Evolutionary conservation across 2,797 vertebrate species (phyloP), one percentile per base, ranked within the genome.

Genomic region (Poecilia wingei): DNA sequence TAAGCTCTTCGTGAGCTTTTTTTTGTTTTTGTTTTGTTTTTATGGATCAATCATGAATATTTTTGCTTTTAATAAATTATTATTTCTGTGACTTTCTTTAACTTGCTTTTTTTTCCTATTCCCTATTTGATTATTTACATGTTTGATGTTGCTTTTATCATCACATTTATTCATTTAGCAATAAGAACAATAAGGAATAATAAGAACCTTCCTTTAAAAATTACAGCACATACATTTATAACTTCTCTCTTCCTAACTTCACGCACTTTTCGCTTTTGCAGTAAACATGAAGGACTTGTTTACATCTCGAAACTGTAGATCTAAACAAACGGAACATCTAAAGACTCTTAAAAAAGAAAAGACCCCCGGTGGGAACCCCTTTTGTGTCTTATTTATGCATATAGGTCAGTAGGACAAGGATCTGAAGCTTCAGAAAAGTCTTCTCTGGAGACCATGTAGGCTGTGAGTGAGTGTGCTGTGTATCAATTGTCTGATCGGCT

Each of bases 381-480:
- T 33, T 66, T 77, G 76, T 82, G 43, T 68, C 53, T 88, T 83
- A 92, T 89, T 70, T 83, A 92, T 93, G 89, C 86, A 94, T 92
- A 78, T 94, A 91, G 93, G 93, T 93, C 91, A 94, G 92, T 91
- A 83, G 93, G 90, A 85, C 92, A 87, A 85, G 84, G 85, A 88
- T 77, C 61, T 85, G 39, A 8, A 79, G 83, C 84, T 83, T 85
- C 76, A 81, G 82, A 74, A 78, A 89, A 74, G 76, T 72, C 77
- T 82, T 90, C 79, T 80, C 75, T 74, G 1, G 68, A 80, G 84
- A 84, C 82, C 18, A 45, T 66, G 8, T n/a, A 28, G 51, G 22
- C 36, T 71, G 45, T 70, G 3, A 46, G 72, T 72, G 14, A 71
- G 43, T 72, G 53, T 64, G 28, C 28, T 81, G 77, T 85, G 73